These are phyloP conservation scores for Cephus spinipes DNA, from an alignment of 2,888 invertebrate species.

Conservation along the genomic window DNA sequence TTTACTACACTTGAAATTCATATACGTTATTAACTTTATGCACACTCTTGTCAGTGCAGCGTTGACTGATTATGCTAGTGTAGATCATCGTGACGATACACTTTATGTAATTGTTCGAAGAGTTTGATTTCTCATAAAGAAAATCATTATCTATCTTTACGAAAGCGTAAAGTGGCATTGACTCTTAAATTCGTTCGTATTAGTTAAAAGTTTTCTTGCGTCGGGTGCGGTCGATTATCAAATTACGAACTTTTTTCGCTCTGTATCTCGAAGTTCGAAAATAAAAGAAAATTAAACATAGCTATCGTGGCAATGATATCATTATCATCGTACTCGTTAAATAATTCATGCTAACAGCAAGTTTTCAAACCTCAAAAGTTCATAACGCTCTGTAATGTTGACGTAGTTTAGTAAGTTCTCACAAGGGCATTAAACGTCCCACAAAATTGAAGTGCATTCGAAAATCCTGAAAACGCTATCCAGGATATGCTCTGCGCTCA, in stretches of 20 bases:
- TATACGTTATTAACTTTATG: slow-evolving; percentile 21
- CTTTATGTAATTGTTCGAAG: slow-evolving; percentile 34
- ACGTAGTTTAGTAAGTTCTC: slow-evolving; percentile 17
- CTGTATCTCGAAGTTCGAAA: slow-evolving; percentile 27
- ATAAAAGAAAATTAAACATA: slow-evolving; percentile 34
- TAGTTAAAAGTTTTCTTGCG: slow-evolving; percentile 26
- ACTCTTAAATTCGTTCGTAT: slow-evolving; percentile 27
- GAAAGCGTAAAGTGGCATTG: slow-evolving; percentile 49
- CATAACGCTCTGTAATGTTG: slow-evolving; percentile 28
- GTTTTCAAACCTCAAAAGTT: slow-evolving; percentile 16
- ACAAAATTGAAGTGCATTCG: slow-evolving; percentile 22
- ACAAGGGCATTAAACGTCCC: slow-evolving; percentile 21
- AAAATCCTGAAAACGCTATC: not conserved
- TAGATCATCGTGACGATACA: slow-evolving; percentile 21
- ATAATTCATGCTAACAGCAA: slow-evolving; percentile 18
- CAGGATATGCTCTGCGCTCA: not conserved
- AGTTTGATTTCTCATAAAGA: slow-evolving; percentile 50
- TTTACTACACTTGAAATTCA: slow-evolving; percentile 26
- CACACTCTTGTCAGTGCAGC: slow-evolving; percentile 45
- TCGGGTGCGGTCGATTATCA: slow-evolving; percentile 13
- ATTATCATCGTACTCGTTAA: slow-evolving; percentile 12
- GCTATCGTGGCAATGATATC: slow-evolving; percentile 14
- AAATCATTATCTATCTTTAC: slow-evolving; percentile 45
- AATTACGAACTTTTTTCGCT: slow-evolving; percentile 15
- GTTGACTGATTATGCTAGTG: slow-evolving; percentile 43